These are phyloP conservation scores for Sebastes cheni DNA, from an alignment of 2,797 vertebrate genomes.

Conservation along the genomic window DNA sequence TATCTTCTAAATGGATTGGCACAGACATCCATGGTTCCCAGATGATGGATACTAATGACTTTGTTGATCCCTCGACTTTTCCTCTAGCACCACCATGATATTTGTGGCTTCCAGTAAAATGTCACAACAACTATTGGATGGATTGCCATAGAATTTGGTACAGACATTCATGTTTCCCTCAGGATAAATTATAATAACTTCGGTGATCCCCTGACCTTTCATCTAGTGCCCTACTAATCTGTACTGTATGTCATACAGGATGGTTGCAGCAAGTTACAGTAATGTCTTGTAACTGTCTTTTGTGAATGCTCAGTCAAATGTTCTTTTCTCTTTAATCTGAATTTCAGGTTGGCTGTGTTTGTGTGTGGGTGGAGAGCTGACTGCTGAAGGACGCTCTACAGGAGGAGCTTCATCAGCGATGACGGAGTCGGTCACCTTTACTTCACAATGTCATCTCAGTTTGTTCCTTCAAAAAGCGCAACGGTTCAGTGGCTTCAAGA, in stretches of 20 bases:
- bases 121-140: too few relatives aligned
- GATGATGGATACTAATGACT: too few relatives aligned
- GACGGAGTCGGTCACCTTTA: conserved; percentile 41
- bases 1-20: too few relatives aligned
- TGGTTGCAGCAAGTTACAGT: background rate
- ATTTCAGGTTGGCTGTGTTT: conserved; percentile 29
- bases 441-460: conserved; percentile 30
- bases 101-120: too few relatives aligned
- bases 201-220: background rate
- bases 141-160: too few relatives aligned
- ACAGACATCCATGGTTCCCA: too few relatives aligned
- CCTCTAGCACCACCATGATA: too few relatives aligned
- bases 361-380: conserved; percentile 57
- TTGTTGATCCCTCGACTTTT: too few relatives aligned
- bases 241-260: background rate
- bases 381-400: conserved; percentile 30
- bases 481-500: background rate
- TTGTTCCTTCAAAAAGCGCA: background rate
- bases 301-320: conserved; percentile 11
- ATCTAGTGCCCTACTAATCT: background rate
- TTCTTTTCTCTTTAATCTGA: conserved; percentile 24
- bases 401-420: conserved; percentile 29
- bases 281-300: conserved; percentile 10
- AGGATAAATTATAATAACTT: background rate
- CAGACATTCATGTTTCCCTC: too few relatives aligned